Evolutionary conservation across 2,113 vertebrate species (phyloP), one percentile per base, ranked within the genome.

Genomic region (Octodon degus): DNA sequence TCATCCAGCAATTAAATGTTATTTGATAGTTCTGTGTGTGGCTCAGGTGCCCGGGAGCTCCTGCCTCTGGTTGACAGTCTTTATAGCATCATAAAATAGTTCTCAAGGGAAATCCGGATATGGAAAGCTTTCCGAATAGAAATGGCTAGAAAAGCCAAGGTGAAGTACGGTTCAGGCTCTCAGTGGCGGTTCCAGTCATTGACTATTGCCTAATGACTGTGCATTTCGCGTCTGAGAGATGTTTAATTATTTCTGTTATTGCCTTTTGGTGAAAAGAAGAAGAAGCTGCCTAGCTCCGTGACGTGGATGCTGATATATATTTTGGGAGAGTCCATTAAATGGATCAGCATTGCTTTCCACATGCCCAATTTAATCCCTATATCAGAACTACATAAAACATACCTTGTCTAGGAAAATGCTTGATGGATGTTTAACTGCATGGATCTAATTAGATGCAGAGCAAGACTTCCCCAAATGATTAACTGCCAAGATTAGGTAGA

Each of bases 1-100:
- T 98, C 97, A 98, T 97, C 94, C 91, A 98, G 97, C 98, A 98
- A 98, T 98, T 99, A 98, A 98, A 97, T 97, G 97, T 97, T 98
- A 98, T 98, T 98, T 98, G 98, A 98, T 98, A 98, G 97, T 98
- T 97, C 85, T 98, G 96, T 98, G 97, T 98, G 98, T 97, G 98
- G 95, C 98, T 99, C 98, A 98, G 98, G 97, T 98, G 98, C 97
- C 3, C 27, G 96, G 96, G 96, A 97, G 91, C 98, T 98, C 96
- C 97, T 0, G 3, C 96, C 97, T 98, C 97, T 98, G 96, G 96
- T 91, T 97, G 97, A 97, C 97, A 96, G 98, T 98, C 98, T 98
- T 98, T 98, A 98, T 98, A 97, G 98, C 97, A 97, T 98, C 97
- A 97, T 98, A 98, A 98, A 98, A 96, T 76, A 82, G 94, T 98